phyloP scores from a whole-genome alignment of 2,113 vertebrate species.

The mouse (Mus musculus) region GRCm39 chr7:100883501-100884000 shows the following conservation, averaged over 20 bases:
- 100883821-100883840: slow-evolving; percentile 34
- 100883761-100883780: slow-evolving; percentile 13
- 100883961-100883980: rapidly evolving
- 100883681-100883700: background rate
- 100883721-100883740: slow-evolving; percentile 28
- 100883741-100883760: slow-evolving; percentile 36
- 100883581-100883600: background rate
- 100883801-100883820: slow-evolving; percentile 61
- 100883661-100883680: background rate
- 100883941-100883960: too few species aligned
- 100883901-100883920: background rate
- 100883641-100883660: slow-evolving; percentile 18
- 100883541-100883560: slow-evolving; percentile 26
- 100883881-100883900: slow-evolving; percentile 1
- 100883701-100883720: slow-evolving; percentile 45
- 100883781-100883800: slow-evolving; percentile 38
- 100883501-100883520: background rate
- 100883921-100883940: background rate
- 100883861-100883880: slow-evolving; percentile 30
- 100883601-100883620: slow-evolving; percentile 31
- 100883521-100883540: slow-evolving; percentile 1
- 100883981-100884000: background rate
- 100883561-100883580: slow-evolving; percentile 20
- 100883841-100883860: slow-evolving; percentile 28
- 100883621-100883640: slow-evolving; percentile 27